Base-by-base conservation (phyloP, 2,113 vertebrate genomes). In the Eretmochelys imbricata region DNA sequence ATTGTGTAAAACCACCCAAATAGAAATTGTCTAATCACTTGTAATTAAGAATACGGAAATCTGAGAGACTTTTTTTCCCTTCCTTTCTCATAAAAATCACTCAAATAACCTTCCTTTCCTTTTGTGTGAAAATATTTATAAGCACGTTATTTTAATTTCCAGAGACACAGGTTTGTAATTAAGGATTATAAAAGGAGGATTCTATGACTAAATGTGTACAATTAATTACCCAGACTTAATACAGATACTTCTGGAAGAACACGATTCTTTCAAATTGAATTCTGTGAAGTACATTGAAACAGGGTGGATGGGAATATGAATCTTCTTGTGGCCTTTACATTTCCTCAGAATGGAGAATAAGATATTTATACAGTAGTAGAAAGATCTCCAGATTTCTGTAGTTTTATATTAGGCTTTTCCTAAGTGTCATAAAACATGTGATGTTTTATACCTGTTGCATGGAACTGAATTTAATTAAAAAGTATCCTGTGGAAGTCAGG, bases 1-100 rank as follows among this genome's bases (percentile, higher is more conserved):
- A 97, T 90, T 96, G 75, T 94, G 85, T 94, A 97, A 97, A 97
- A 86, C 75, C 90, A 96, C 90, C 96, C 97, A 98, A 98, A 98
- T 97, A 97, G 91, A 98, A 98, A 96, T 6, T 65, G 22, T 93
- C 59, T 96, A 92, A 90, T 95, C 92, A 57, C 89, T 96, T 97
- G 84, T 82, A 97, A 89, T 80, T 38, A 93, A 94, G 87, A 95
- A 97, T 89, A 88, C 16, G 88, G 94, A 91, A 95, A 90, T 79
- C 88, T 62, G 5, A 13, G 35, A 78, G 29, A 92, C 69, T 53
- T 96, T 91, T 96, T 82, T 87, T 27, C 54, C 93, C 76, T 54
- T 93, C 65, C 13, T 49, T 86, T 93, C 82, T 94, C 85, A 93
- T 91, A 89, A 84, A 93, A 95, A 96, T 97, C 94, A 51, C 72